Conservation (phyloP, 2,113 vertebrate genomes). For the Xiphophorus hellerii region DNA sequence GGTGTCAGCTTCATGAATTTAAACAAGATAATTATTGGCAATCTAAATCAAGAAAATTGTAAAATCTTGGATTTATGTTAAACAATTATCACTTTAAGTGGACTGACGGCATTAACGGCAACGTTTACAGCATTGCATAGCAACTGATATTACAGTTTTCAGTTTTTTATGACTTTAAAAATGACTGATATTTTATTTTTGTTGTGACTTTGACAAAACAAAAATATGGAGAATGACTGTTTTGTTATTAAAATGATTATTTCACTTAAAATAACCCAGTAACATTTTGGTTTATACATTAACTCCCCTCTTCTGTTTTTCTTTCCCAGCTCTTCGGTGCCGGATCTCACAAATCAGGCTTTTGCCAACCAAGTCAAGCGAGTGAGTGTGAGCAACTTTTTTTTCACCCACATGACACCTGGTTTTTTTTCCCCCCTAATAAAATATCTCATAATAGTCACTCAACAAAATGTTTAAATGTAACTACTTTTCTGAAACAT, state of each 20-base stretch:
- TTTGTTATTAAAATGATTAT: neutral
- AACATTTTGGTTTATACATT: neutral
- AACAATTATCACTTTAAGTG: too few relatives aligned
- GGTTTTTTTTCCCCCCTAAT: too few relatives aligned
- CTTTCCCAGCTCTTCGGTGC: constrained; percentile 77
- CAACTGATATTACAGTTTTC: too few relatives aligned
- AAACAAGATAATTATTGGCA: neutral
- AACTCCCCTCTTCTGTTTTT: neutral
- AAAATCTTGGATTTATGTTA: neutral
- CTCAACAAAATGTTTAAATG: neutral
- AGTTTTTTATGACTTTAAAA: neutral
- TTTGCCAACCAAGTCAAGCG: constrained; percentile 83
- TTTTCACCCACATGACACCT: neutral
- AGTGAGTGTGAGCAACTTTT: constrained; percentile 58
- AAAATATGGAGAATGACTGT: neutral
- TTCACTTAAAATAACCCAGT: neutral
- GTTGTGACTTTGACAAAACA: neutral
- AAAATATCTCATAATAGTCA: neutral
- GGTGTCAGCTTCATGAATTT: neutral
- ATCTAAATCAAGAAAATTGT: neutral
- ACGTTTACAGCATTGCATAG: too few relatives aligned
- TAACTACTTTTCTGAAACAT: neutral
- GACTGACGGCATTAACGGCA: too few relatives aligned
- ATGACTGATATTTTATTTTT: neutral
- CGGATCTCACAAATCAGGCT: constrained; percentile 80